phyloP scores from a whole-genome alignment of 2,113 vertebrate species.

The Oreamnos americanus region DNA sequence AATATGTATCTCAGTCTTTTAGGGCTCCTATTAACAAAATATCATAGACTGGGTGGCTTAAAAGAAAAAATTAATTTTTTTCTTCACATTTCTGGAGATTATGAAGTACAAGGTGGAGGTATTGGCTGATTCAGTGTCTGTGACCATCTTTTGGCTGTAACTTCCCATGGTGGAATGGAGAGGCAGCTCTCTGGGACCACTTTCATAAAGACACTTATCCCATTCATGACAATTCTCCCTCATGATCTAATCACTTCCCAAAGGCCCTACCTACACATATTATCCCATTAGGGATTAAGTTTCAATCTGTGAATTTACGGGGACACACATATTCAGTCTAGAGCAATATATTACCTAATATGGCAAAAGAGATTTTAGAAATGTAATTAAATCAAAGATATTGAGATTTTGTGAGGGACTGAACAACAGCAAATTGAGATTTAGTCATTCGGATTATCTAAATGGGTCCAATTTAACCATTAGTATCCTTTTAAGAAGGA shows the following conservation, averaged over 20 bases:
- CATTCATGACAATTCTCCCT: background rate
- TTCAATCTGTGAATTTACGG: background rate
- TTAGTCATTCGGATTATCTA: background rate
- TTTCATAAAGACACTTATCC: background rate
- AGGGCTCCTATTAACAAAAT: background rate
- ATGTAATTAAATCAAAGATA: background rate
- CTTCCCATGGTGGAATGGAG: background rate
- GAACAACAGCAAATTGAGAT: background rate
- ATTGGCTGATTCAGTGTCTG: background rate
- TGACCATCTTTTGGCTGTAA: background rate
- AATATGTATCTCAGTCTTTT: background rate
- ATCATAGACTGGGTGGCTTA: background rate
- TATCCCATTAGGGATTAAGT: background rate
- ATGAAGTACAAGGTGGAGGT: background rate
- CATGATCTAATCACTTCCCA: background rate
- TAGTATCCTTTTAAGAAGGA: background rate
- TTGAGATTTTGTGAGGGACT: background rate
- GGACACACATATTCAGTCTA: background rate
- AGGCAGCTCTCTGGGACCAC: background rate
- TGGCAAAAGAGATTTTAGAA: background rate
- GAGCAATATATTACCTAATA: background rate
- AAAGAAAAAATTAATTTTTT: background rate
- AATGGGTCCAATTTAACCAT: background rate
- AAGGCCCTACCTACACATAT: background rate
- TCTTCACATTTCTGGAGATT: background rate